A percentile compares a stretch with the other conserved stretches of the same genome.
Conservation (phyloP, 1,140 invertebrate genomes). For the Conopomorpha cramerella region DNA sequence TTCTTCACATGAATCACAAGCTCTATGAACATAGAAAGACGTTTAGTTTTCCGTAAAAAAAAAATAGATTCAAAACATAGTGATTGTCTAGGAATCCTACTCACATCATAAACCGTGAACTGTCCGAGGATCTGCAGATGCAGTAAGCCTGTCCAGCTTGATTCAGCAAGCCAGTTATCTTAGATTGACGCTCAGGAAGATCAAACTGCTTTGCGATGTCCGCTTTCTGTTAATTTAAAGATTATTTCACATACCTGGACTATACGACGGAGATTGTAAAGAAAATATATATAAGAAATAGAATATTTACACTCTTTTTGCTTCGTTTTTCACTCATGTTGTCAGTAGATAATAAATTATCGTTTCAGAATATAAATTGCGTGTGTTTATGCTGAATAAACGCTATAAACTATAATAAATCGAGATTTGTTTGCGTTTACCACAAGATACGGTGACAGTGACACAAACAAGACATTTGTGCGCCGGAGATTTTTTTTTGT, state of each 20-base stretch:
- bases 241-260: conserved; percentile 6
- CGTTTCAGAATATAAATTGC: too few species aligned
- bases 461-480: too few species aligned
- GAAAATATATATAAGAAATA: not conserved
- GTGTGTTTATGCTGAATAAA: not conserved
- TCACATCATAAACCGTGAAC: conserved; percentile 96
- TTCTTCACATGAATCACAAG: conserved; percentile 96
- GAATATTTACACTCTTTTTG: conserved; percentile 38
- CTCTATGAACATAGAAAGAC: conserved; percentile 47
- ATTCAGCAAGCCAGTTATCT: conserved; percentile 86
- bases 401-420: not conserved
- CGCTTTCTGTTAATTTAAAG: conserved; percentile 69
- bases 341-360: too few species aligned
- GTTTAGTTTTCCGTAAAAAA: too few species aligned
- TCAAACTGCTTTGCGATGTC: conserved; percentile 90
- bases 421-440: too few species aligned
- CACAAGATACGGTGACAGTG: not conserved
- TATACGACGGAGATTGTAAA: too few species aligned
- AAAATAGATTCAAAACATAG: not conserved
- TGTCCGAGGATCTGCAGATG: conserved; percentile 91
- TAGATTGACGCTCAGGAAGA: conserved; percentile 87
- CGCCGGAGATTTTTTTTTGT: too few species aligned
- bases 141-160: conserved; percentile 92
- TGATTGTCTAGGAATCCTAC: conserved; percentile 17
- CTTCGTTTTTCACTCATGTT: conserved; percentile 39